Percentiles rank a stretch among this genome's conserved stretches.
Conservation (phyloP, 2,113 vertebrate species). For the Chauna torquata region DNA sequence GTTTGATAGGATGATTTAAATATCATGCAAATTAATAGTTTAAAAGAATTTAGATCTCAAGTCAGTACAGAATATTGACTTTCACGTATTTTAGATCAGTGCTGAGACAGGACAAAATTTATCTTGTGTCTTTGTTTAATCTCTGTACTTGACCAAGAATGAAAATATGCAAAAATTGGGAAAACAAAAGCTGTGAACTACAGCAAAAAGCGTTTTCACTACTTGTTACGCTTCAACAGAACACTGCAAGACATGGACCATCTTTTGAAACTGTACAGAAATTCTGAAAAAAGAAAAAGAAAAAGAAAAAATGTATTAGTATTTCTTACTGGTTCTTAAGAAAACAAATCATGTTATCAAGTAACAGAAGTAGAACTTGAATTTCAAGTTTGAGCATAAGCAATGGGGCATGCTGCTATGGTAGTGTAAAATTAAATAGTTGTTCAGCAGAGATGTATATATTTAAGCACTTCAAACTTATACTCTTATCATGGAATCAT, state of each 20-base stretch:
- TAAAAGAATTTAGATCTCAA: not conserved
- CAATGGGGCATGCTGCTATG: not conserved
- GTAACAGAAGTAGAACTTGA: not conserved
- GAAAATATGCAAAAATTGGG: not conserved
- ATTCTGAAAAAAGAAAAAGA: not conserved
- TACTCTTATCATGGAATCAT: too few species aligned
- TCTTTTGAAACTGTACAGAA: not conserved
- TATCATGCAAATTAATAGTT: not conserved
- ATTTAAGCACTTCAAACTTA: not conserved
- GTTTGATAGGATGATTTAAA: not conserved
- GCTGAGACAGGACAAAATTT: not conserved
- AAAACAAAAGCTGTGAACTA: not conserved
- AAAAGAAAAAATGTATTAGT: not conserved
- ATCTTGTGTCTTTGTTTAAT: not conserved
- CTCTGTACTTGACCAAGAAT: not conserved
- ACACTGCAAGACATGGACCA: not conserved
- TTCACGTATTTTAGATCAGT: not conserved
- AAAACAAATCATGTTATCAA: not conserved
- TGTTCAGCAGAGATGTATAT: not conserved
- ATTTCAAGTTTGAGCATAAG: not conserved
- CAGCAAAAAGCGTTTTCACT: not conserved
- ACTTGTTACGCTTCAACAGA: not conserved
- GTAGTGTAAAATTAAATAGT: not conserved
- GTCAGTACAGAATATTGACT: not conserved
- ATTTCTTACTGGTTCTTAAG: not conserved